Percentiles rank a stretch among this genome's conserved stretches.
These are phyloP conservation scores for Drosophila varians DNA, from an alignment of 1,140 invertebrate species.

Conservation along the genomic window DNA sequence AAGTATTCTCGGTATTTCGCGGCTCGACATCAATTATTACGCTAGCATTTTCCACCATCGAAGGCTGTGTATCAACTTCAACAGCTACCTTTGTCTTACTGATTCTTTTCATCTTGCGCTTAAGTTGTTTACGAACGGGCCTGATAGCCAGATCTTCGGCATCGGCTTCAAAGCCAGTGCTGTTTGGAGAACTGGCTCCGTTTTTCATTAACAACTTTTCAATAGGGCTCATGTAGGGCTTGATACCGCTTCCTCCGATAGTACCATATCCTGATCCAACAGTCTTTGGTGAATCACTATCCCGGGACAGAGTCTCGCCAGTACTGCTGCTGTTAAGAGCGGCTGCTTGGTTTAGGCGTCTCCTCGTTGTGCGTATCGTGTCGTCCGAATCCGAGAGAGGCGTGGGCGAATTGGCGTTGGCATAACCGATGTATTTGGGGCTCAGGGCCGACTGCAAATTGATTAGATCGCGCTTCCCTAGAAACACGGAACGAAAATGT, in stretches of 20 bases:
- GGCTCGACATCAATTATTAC: background rate
- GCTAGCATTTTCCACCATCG: background rate
- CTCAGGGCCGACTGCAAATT: slow-evolving; percentile 67
- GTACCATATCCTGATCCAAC: background rate
- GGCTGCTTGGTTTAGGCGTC: slow-evolving; percentile 39
- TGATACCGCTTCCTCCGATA: background rate
- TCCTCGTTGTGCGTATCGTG: slow-evolving; percentile 47
- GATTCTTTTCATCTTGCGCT: slow-evolving; percentile 57
- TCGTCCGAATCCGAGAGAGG: slow-evolving; percentile 43
- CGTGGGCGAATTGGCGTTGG: slow-evolving; percentile 55
- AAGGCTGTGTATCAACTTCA: background rate
- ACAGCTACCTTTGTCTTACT: slow-evolving; percentile 24
- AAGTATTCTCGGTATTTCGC: background rate
- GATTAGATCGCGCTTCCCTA: slow-evolving; percentile 66
- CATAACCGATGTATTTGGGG: slow-evolving; percentile 70
- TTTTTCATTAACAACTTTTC: slow-evolving; percentile 66
- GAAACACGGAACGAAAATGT: background rate
- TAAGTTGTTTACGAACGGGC: slow-evolving; percentile 37
- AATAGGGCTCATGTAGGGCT: slow-evolving; percentile 58
- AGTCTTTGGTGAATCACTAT: slow-evolving; percentile 44
- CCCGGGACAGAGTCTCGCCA: slow-evolving; percentile 15
- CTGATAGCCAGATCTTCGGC: slow-evolving; percentile 39
- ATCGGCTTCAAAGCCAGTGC: slow-evolving; percentile 64
- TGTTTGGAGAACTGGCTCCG: slow-evolving; percentile 62
- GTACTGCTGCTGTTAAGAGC: slow-evolving; percentile 21